These are phyloP conservation scores for Tenualosa ilisha DNA, from an alignment of 2,797 vertebrate genomes.

Conservation along the genomic window DNA sequence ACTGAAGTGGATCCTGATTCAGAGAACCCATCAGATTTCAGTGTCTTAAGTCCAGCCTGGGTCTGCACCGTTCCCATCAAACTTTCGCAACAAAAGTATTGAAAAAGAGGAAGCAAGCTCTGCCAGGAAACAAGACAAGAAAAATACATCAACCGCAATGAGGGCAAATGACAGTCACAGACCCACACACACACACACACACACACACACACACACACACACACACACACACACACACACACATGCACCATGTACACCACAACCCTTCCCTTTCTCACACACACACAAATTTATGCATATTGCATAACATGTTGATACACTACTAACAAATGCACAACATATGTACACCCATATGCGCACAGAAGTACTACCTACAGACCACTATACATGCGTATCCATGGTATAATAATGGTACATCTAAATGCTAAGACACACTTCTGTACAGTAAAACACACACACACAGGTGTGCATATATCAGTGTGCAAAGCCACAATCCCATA, in stretches of 20 bases:
- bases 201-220: constrained; percentile 11
- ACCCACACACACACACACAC: constrained; percentile 21
- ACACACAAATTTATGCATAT: not conserved
- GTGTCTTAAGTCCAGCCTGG: not conserved
- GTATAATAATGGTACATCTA: not conserved
- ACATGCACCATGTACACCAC: not conserved
- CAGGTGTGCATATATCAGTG: not conserved
- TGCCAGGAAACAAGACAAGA: not conserved
- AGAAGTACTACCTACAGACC: not conserved
- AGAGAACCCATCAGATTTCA: not conserved
- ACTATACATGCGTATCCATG: not conserved
- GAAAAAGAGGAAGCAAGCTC: constrained; percentile 1
- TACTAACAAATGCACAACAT: constrained; percentile 16
- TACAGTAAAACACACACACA: not conserved
- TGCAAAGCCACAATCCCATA: not conserved
- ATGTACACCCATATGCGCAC: not conserved
- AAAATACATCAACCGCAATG: not conserved
- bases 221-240: constrained; percentile 22
- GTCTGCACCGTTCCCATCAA: not conserved
- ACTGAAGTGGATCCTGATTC: not conserved
- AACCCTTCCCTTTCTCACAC: not conserved
- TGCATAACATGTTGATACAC: not conserved
- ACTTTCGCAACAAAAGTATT: not conserved
- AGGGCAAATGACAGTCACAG: constrained; percentile 17
- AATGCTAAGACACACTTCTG: too few species aligned